Evolutionary conservation across 2,888 invertebrate species (phyloP).

Genomic region (Aquatica leii): DNA sequence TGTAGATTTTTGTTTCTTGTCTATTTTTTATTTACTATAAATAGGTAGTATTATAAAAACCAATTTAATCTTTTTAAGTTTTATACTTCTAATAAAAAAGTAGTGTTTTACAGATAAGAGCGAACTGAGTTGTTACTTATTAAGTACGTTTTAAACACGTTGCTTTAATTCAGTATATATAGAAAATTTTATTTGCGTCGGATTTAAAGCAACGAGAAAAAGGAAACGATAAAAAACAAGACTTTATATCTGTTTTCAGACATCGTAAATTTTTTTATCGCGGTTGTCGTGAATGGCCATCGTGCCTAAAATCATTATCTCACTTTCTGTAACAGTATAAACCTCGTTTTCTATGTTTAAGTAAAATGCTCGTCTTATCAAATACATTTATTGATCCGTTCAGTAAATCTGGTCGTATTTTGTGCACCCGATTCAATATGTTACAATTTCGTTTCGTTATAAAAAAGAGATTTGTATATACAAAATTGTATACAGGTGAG

Average conservation of each 20-base stretch:
- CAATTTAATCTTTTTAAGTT: not conserved
- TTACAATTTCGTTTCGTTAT: constrained; percentile 20
- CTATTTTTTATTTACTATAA: too few relatives aligned
- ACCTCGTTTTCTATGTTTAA: constrained; percentile 13
- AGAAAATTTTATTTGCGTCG: constrained; percentile 6
- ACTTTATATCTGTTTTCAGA: constrained; percentile 33
- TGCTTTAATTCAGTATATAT: not conserved
- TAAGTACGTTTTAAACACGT: not conserved
- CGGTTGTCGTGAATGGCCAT: constrained; percentile 28
- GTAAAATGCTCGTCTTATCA: constrained; percentile 23
- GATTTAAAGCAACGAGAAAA: constrained; percentile 10
- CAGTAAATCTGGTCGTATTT: constrained; percentile 20
- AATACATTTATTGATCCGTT: constrained; percentile 22
- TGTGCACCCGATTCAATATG: constrained; percentile 10
- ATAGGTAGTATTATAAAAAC: too few relatives aligned
- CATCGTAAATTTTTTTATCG: constrained; percentile 33
- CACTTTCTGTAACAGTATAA: constrained; percentile 15
- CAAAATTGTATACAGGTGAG: constrained; percentile 8
- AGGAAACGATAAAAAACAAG: constrained; percentile 25
- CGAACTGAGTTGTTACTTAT: not conserved
- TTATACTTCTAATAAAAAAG: too few relatives aligned
- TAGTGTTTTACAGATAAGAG: too few relatives aligned
- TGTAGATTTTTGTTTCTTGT: too few relatives aligned
- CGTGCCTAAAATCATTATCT: constrained; percentile 35
- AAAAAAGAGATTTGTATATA: constrained; percentile 20